Conservation (phyloP, 2,797 vertebrate species). For the Peromyscus attwateri region DNA sequence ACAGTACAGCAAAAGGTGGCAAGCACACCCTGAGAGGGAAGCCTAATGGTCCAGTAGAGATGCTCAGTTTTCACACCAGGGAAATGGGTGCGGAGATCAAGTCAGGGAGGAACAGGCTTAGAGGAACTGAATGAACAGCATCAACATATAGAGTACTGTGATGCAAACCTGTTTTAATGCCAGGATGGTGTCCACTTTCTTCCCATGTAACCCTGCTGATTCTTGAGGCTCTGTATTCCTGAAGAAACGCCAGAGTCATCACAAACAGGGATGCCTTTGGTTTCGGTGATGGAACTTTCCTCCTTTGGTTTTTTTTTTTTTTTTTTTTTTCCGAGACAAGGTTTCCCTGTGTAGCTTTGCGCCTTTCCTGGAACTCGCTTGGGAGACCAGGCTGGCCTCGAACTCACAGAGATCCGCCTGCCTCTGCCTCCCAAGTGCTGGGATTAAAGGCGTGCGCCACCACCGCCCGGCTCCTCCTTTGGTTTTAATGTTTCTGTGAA, state of each 20-base stretch:
- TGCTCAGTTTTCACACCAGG: slow-evolving; percentile 2
- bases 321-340: too few species aligned
- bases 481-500: background rate
- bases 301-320: background rate
- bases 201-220: slow-evolving; percentile 12
- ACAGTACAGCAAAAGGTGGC: background rate
- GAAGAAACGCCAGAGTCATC: background rate
- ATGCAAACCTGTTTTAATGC: background rate
- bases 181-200: background rate
- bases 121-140: background rate
- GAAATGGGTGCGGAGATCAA: background rate
- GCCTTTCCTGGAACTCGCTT: too few species aligned
- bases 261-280: background rate
- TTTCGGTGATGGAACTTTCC: background rate
- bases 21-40: background rate
- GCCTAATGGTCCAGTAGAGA: background rate
- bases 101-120: background rate
- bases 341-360: too few species aligned
- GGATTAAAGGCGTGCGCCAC: too few species aligned
- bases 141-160: background rate
- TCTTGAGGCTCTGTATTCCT: background rate
- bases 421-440: too few species aligned
- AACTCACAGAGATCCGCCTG: too few species aligned
- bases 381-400: too few species aligned
- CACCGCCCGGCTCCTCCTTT: too few species aligned